Evolutionary conservation across 2,888 invertebrate species (phyloP).

Genomic region (Gastrophysa polygoni): DNA sequence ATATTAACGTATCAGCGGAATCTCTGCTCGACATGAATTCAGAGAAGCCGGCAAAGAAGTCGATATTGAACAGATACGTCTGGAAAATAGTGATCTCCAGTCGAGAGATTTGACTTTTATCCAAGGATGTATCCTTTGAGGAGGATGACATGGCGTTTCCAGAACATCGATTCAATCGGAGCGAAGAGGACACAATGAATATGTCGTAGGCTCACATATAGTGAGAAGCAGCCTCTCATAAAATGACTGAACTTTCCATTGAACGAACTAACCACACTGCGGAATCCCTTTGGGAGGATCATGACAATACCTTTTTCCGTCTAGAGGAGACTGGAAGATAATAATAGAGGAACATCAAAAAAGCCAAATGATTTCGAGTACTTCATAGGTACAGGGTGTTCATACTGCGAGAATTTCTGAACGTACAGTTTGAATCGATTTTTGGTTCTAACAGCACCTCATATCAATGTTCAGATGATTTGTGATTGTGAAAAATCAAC

Average conservation of each 20-base stretch:
- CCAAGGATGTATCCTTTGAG: slow-evolving; percentile 17
- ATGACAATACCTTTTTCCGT: too few relatives aligned
- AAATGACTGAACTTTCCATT: neutral
- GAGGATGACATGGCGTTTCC: neutral
- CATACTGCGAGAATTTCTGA: too few relatives aligned
- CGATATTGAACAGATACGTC: slow-evolving; percentile 27
- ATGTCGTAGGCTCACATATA: neutral
- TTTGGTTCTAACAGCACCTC: too few relatives aligned
- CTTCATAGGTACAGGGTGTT: too few relatives aligned
- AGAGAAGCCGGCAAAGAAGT: slow-evolving; percentile 17
- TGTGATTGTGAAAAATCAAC: too few relatives aligned
- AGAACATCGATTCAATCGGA: neutral
- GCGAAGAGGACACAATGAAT: neutral
- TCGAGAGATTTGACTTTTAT: slow-evolving; percentile 15
- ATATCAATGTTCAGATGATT: too few relatives aligned
- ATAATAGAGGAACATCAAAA: too few relatives aligned
- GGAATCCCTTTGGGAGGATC: too few relatives aligned
- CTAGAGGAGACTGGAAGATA: too few relatives aligned
- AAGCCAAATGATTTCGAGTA: too few relatives aligned
- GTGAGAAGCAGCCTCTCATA: neutral
- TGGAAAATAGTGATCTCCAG: slow-evolving; percentile 20
- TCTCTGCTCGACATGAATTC: neutral
- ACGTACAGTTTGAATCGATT: too few relatives aligned
- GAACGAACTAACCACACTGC: too few relatives aligned
- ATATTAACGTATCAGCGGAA: neutral